Evolutionary conservation across 1,140 invertebrate species (phyloP), one percentile per base, ranked within the genome.

Genomic region (Drosophila athabasca): DNA sequence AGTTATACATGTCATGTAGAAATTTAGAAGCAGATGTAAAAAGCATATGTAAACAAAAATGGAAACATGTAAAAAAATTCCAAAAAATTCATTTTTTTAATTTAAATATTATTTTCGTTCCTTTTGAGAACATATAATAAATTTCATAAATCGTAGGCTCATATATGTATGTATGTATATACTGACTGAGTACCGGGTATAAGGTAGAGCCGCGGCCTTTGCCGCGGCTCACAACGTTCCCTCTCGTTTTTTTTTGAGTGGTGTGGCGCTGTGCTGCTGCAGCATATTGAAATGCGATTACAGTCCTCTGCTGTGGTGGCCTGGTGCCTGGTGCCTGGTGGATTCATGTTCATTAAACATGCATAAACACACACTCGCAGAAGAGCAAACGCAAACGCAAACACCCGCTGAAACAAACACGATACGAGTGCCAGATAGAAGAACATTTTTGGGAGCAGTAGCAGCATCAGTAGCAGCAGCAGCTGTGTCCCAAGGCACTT

Each of bases 281-380:
- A 85, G 81, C 74, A 87, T 85, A 85, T 85, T 85, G 81, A 85
- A 85, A 85, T 85, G 82, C 81, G 82, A 85, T 85, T 85, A 85
- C 81, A 82, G 81, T 39, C 35, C 35, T 39, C 11, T 39, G 35
- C 11, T 5, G 11, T 4, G 35, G 35, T 39, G 35, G 35, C 35
- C 44, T 53, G 17, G 13, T 53, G 31, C 31, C 48, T 52, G 43
- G 67, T 71, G 54, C 44, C 71, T 58, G 65, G 53, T 46, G 70
- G 77, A 76, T 74, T 72, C 64, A 78, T 87, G 81, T 85, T 85
- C 82, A 87, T 85, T 87, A 85, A 85, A 85, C 82, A 87, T 85
- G 81, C 81, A 85, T 87, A 85, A 87, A 78, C 78, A 81, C 65
- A 81, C 61, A 77, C 81, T 65, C 54, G 41, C 43, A 44, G 19